Base-by-base conservation (phyloP, 2,797 vertebrate species). In the Trematomus bernacchii region DNA sequence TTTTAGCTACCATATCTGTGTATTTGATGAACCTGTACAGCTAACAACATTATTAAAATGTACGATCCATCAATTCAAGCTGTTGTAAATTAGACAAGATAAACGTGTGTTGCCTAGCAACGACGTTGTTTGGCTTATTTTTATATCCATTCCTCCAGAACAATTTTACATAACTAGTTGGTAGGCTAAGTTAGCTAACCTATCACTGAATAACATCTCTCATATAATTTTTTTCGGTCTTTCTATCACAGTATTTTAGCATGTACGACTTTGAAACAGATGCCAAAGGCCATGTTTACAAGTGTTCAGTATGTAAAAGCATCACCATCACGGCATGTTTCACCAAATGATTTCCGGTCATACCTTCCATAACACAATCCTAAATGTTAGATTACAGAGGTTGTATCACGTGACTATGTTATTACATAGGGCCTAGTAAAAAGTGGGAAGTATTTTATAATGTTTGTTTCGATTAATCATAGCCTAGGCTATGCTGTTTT, bases 321-420 rank as follows among this genome's bases (percentile, higher is more conserved):
- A 54, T 51, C 18, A 14, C 7, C 44, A 18, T 2, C 3, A 2
- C 1, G 10, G 66, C 2, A 48, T 12, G 21, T 6, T 53, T 60
- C 16, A 68, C 8, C 1, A 11, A 50, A 33, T 0, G 0, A 10
- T 1, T 63, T 81, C 75, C 78, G 64, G 27, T 4, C 1, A 0
- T 0, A 0, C 0, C 18, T 77, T 88, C 88, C 84, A 86, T 81
- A 88, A 82, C 82, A 91, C 88, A 86, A 85, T 44, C 3, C 0
- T 19, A 0, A 5, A 37, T 37, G 5, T 14, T 0, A 2, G 0
- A 1, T 4, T 10, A 6, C 4, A 19, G 19, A 3, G 0, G 4
- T 19, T 30, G 10, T 13, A 27, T 27, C 33, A 37, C 7, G 33
- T 37, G 6, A 37, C 33, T 27, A 27, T 27, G 27, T 27, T 27